Conservation (phyloP, 2,888 invertebrate genomes). For the Drosophila pegasa region DNA sequence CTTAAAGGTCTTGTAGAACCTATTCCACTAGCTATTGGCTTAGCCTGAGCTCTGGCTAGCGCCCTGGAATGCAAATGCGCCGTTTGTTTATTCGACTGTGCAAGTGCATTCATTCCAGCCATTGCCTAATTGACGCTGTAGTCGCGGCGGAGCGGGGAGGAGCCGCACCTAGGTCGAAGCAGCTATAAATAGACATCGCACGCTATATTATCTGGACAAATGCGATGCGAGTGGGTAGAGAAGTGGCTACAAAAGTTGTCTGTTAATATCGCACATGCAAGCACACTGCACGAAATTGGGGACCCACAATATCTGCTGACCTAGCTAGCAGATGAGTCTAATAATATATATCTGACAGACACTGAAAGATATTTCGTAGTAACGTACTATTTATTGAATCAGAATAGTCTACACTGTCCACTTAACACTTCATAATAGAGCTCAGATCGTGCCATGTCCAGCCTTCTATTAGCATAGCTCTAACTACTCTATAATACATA, state of each 20-base stretch:
- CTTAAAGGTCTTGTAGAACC: not conserved
- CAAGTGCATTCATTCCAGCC: slow-evolving; percentile 43
- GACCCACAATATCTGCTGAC: not conserved
- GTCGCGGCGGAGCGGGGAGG: slow-evolving; percentile 11
- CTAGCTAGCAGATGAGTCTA: not conserved
- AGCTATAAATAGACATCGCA: slow-evolving; percentile 53
- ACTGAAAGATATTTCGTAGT: not conserved
- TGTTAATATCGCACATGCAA: slow-evolving; percentile 7
- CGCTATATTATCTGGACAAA: slow-evolving; percentile 47
- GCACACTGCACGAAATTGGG: slow-evolving; percentile 4
- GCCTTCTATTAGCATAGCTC: slow-evolving; percentile 6
- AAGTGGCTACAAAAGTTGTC: slow-evolving; percentile 16
- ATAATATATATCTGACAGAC: not conserved
- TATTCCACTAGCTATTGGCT: slow-evolving; percentile 15
- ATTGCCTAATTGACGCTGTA: slow-evolving; percentile 54
- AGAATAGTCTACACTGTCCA: slow-evolving; percentile 4
- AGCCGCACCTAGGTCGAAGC: slow-evolving; percentile 41
- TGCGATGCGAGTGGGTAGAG: slow-evolving; percentile 23
- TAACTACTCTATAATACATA: slow-evolving; percentile 10
- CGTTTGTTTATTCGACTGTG: slow-evolving; percentile 57
- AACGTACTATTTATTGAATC: not conserved
- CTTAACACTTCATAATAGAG: slow-evolving; percentile 11
- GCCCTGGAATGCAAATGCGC: slow-evolving; percentile 58
- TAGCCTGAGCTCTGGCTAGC: slow-evolving; percentile 3
- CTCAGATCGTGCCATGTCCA: not conserved